Evolutionary conservation across 1,140 invertebrate genomes (phyloP), one percentile per base, ranked within the genome.

Genomic region (Aethina tumida): DNA sequence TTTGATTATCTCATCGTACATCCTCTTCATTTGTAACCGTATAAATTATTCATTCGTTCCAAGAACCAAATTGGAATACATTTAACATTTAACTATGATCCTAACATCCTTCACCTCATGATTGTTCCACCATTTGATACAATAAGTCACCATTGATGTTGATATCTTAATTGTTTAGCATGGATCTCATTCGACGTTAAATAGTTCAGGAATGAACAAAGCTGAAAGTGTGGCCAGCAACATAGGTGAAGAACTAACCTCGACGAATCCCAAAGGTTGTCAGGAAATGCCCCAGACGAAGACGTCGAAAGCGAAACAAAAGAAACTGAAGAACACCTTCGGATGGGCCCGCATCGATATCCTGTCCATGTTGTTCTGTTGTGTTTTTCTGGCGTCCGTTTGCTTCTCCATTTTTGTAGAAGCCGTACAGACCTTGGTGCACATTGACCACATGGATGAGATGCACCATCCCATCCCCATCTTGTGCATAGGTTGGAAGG

Each of bases 311-410:
- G 45, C 45, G 13, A 33, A 40, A 37, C 35, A 85, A 41, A 72
- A 71, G 14, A 73, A 74, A 37, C 67, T 91, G 39, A 77, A 78
- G 26, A 91, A 91, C 58, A 94, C 88, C 0, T 94, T 94, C 45
- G 89, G 89, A 1, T 94, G 88, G 87, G 84, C 86, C 1, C 71
- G 89, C 33, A 81, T 91, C 16, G 86, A 92, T 50, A 79, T 93
- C 1, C 62, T 91, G 4, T 81, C 79, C 26, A 80, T 83, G 66
- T 63, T 89, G 7, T 75, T 81, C n/a, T 84, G 83, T 22, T 85
- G 79, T 55, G 78, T 89, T 9, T 82, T 92, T 41, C 68, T 92
- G 35, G 75, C 77, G 1, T 89, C 89, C 0, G 74, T 92, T 18
- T 82, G 82, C 27, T 86, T 92, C 49, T 85, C 86, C 0, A 59